Conservation (phyloP, 2,113 vertebrate species). For the Tupaia tana region DNA sequence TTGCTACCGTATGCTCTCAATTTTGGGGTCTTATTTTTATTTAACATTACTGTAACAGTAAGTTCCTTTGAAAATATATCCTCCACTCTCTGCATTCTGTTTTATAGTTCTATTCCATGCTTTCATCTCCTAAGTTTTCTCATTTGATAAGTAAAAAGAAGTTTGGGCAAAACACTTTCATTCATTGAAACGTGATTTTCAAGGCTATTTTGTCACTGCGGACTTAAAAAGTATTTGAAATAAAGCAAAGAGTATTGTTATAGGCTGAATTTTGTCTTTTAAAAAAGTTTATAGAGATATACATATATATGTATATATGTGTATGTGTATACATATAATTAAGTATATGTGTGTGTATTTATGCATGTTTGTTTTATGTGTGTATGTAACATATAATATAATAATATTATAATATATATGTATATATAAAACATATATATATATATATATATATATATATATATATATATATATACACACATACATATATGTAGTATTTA, state of each 20-base stretch:
- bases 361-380: no score
- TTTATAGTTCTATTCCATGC: background rate
- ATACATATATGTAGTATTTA: no score
- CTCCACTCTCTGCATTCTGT: background rate
- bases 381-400: no score
- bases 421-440: no score
- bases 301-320: no score
- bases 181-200: background rate
- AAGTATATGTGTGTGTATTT: no score
- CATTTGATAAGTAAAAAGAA: background rate
- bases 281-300: no score
- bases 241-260: background rate
- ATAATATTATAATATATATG: no score
- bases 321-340: no score
- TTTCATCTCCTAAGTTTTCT: background rate
- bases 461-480: no score
- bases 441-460: no score
- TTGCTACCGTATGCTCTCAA: no score
- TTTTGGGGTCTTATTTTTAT: background rate
- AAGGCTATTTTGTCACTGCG: background rate
- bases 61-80: background rate
- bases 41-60: background rate
- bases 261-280: background rate
- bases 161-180: background rate
- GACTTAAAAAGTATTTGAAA: background rate